A percentile compares a stretch with the other conserved stretches of the same genome.
phyloP scores from a whole-genome alignment of 2,113 vertebrate genomes.

The Chaetops frenatus region DNA sequence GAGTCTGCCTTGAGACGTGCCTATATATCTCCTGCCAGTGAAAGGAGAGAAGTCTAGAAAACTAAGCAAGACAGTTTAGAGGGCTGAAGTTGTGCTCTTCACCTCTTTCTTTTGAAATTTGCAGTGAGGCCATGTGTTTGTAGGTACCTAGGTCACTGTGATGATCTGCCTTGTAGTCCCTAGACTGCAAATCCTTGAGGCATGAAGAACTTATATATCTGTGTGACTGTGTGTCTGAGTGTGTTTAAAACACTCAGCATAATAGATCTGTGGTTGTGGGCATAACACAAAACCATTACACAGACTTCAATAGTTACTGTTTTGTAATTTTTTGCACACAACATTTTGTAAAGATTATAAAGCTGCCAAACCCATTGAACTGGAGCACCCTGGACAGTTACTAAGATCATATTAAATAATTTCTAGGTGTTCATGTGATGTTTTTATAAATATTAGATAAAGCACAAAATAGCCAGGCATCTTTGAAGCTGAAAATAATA shows the following conservation, averaged over 20 bases:
- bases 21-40: not conserved
- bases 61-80: not conserved
- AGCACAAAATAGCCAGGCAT: not conserved
- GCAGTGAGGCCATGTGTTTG: not conserved
- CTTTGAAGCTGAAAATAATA: not conserved
- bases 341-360: not conserved
- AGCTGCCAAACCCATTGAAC: not conserved
- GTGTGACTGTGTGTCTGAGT: too few species aligned
- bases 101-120: not conserved
- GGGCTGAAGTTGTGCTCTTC: not conserved
- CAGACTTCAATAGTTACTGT: not conserved
- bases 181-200: not conserved
- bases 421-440: not conserved
- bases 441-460: not conserved
- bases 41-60: not conserved
- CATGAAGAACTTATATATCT: not conserved
- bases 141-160: not conserved
- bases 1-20: not conserved
- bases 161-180: not conserved
- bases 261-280: not conserved
- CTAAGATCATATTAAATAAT: not conserved
- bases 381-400: not conserved
- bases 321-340: not conserved
- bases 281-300: not conserved
- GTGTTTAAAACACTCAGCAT: not conserved